These are phyloP conservation scores for Threskiornis aethiopicus DNA, from an alignment of 2,797 vertebrate genomes.

Conservation along the genomic window DNA sequence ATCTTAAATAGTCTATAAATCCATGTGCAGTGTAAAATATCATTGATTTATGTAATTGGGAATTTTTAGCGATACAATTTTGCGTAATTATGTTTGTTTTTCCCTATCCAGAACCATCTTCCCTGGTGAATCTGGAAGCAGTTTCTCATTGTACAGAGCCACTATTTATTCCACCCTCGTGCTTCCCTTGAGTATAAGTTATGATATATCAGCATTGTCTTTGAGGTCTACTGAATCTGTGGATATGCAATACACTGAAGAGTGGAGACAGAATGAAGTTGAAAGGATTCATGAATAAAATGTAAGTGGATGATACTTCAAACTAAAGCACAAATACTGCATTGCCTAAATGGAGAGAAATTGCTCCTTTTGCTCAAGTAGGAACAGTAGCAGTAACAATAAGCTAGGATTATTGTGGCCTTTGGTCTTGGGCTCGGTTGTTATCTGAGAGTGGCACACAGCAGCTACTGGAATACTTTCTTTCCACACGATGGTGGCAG, in stretches of 20 bases:
- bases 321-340: constrained; percentile 16
- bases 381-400: not conserved
- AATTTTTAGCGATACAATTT: constrained; percentile 60
- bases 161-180: not conserved
- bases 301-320: constrained; percentile 28
- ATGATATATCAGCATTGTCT: constrained; percentile 47
- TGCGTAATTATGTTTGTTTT: constrained; percentile 62
- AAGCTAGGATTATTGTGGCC: not conserved
- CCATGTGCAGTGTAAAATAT: constrained; percentile 10
- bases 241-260: not conserved
- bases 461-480: not conserved
- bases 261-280: constrained; percentile 9
- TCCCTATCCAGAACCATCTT: not conserved
- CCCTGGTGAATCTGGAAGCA: not conserved
- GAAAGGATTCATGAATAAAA: constrained; percentile 60
- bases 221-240: constrained; percentile 23
- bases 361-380: constrained; percentile 36
- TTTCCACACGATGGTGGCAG: not conserved
- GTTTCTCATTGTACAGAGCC: not conserved
- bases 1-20: constrained; percentile 62
- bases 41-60: constrained; percentile 67
- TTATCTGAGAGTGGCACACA: not conserved
- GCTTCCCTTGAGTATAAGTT: constrained; percentile 25
- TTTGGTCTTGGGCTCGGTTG: not conserved
- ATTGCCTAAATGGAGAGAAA: constrained; percentile 51